phyloP scores from a whole-genome alignment of 2,797 vertebrate genomes.

The Caiman crocodilus region DNA sequence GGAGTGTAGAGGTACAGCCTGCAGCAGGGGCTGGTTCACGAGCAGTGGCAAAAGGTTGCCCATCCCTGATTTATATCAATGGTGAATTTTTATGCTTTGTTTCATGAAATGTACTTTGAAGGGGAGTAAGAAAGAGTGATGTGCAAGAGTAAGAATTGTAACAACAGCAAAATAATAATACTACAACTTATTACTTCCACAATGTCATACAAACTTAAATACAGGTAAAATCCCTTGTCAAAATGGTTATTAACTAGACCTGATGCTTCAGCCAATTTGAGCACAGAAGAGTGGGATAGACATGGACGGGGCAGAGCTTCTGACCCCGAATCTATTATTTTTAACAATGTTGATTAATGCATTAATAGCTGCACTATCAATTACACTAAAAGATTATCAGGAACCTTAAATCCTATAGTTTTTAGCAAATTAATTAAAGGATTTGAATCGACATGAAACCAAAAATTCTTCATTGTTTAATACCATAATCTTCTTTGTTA shows the following conservation, averaged over 20 bases:
- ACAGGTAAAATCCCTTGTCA: neutral
- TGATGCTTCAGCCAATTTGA: neutral
- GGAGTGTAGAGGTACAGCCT: too few relatives aligned
- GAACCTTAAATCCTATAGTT: constrained; percentile 45
- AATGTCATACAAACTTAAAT: neutral
- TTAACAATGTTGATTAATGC: neutral
- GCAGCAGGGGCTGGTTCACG: too few relatives aligned
- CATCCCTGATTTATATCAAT: neutral
- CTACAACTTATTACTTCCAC: neutral
- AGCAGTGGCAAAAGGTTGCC: too few relatives aligned
- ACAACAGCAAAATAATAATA: neutral
- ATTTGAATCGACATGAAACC: constrained; percentile 38
- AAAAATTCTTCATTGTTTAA: constrained; percentile 71
- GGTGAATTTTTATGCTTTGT: neutral
- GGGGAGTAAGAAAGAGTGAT: neutral
- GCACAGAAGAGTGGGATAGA: neutral
- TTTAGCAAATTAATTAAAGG: constrained; percentile 67
- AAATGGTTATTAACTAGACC: neutral
- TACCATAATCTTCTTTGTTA: constrained; percentile 68
- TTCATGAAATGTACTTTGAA: neutral
- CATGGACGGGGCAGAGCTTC: neutral
- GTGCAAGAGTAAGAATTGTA: neutral
- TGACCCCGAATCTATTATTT: neutral
- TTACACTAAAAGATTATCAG: constrained; percentile 50
- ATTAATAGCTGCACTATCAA: constrained; percentile 30